These are phyloP conservation scores for Athalia circularis DNA, from an alignment of 2,888 invertebrate genomes.

Conservation along the genomic window DNA sequence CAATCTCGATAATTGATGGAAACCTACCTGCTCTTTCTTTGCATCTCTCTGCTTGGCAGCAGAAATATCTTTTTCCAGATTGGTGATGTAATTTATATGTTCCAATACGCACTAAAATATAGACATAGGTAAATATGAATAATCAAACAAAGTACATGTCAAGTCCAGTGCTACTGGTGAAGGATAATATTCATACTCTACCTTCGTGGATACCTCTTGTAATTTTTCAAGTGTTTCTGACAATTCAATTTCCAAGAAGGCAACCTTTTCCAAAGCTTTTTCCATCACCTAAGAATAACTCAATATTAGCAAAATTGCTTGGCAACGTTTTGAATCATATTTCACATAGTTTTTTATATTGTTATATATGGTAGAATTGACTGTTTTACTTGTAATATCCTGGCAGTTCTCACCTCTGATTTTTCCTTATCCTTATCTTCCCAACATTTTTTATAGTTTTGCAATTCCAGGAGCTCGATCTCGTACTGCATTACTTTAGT, in stretches of 20 bases:
- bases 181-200: not conserved
- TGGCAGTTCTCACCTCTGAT: slow-evolving; percentile 20
- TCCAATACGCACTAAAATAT: slow-evolving; percentile 4
- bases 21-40: slow-evolving; percentile 32
- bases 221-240: not conserved
- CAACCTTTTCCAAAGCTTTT: not conserved
- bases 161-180: too few relatives aligned
- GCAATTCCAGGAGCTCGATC: slow-evolving; percentile 44
- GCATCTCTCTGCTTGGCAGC: slow-evolving; percentile 39
- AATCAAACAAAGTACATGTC: not conserved
- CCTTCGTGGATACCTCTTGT: not conserved
- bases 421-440: slow-evolving; percentile 45
- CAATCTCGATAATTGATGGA: not conserved
- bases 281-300: not conserved
- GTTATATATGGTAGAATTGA: not conserved
- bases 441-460: not conserved
- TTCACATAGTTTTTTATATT: not conserved
- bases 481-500: not conserved
- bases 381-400: too few relatives aligned
- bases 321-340: not conserved
- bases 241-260: slow-evolving; percentile 5
- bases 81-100: slow-evolving; percentile 5
- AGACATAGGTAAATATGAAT: not conserved
- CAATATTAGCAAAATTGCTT: not conserved
- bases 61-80: slow-evolving; percentile 32